phyloP scores from a whole-genome alignment of 2,888 invertebrate genomes.

The Hydrotaea cyrtoneurina region DNA sequence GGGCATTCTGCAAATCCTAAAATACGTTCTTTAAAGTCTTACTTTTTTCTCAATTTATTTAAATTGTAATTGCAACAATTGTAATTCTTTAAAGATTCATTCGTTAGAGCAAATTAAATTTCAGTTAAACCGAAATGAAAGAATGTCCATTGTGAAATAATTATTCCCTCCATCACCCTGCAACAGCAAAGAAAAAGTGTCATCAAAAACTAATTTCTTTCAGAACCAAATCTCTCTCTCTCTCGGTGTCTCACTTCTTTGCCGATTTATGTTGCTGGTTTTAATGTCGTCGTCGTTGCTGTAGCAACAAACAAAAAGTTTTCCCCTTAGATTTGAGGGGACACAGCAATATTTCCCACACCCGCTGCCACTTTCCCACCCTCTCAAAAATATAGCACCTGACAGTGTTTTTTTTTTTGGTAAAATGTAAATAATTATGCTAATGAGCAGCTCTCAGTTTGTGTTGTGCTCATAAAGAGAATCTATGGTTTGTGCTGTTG shows the following conservation, averaged over 20 bases:
- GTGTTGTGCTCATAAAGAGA: slow-evolving; percentile 11
- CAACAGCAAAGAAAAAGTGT: not conserved
- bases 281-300: not conserved
- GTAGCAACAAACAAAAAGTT: not conserved
- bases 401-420: slow-evolving; percentile 22
- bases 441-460: slow-evolving; percentile 43
- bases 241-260: too few relatives aligned
- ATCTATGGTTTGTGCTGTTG: not conserved
- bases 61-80: too few relatives aligned
- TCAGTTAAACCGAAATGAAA: not conserved
- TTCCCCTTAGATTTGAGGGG: not conserved
- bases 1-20: too few relatives aligned
- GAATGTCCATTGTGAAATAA: slow-evolving; percentile 12
- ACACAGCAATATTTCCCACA: not conserved
- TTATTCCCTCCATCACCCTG: not conserved
- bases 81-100: too few relatives aligned
- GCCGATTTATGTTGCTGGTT: not conserved
- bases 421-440: slow-evolving; percentile 50
- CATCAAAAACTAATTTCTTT: slow-evolving; percentile 25
- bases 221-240: not conserved
- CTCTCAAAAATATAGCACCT: not conserved
- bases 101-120: not conserved
- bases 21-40: too few relatives aligned
- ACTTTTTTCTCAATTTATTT: too few relatives aligned
- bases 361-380: not conserved